These are phyloP conservation scores for Neodon shergylaensis DNA, from an alignment of 2,113 vertebrate species.

Conservation along the genomic window DNA sequence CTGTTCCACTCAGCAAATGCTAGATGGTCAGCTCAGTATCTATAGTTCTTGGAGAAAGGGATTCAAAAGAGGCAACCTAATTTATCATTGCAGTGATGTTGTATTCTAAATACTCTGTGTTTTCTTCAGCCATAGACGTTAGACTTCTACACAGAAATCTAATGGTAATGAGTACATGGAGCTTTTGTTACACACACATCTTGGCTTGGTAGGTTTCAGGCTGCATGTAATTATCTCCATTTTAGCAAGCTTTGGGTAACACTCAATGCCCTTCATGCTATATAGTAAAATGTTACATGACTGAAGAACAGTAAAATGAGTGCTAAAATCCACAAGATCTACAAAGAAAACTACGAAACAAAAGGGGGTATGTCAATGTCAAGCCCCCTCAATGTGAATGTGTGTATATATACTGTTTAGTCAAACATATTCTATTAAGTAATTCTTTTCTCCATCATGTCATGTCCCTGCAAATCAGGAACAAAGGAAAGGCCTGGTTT, in stretches of 20 bases:
- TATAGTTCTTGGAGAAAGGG: background rate
- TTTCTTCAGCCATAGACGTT: background rate
- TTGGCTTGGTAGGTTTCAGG: background rate
- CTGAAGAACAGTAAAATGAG: background rate
- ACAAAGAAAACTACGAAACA: background rate
- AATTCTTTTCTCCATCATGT: background rate
- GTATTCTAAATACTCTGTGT: background rate
- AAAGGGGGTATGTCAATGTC: background rate
- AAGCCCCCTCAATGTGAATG: background rate
- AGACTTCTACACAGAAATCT: background rate
- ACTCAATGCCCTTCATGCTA: background rate
- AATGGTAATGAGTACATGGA: fast-evolving
- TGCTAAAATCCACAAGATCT: conserved; percentile 18
- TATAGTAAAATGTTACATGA: background rate
- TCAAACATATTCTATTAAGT: background rate
- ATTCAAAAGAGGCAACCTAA: conserved; percentile 1
- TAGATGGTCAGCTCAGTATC: conserved; percentile 7
- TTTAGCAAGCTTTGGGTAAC: background rate
- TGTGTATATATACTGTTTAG: background rate
- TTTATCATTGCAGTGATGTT: background rate
- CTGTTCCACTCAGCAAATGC: conserved; percentile 5
- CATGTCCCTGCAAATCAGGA: background rate
- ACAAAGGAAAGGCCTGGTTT: background rate
- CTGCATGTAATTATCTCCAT: background rate
- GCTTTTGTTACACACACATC: background rate